Base-by-base conservation (phyloP, 2,888 invertebrate species). In the Nemotelus nigrinus region DNA sequence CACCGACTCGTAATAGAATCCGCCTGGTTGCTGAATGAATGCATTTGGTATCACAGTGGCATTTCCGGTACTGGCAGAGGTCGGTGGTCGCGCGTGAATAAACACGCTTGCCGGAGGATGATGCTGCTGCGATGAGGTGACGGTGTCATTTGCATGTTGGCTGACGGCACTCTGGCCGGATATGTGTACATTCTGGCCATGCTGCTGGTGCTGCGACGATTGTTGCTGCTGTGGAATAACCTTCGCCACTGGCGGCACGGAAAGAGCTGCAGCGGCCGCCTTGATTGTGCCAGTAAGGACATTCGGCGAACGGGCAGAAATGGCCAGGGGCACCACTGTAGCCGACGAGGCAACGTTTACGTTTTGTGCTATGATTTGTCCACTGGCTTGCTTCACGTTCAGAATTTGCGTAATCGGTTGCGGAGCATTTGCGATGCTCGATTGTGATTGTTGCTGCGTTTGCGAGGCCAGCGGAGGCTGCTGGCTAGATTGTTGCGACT, bases 1-100 rank as follows among this genome's bases (percentile, higher is more conserved):
- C 77, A 87, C 85, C 0, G 86, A 87, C 80, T 87, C 87, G 78
- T 87, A 87, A 78, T 86, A 87, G 47, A 87, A 86, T 1, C 87
- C 86, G 55, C 85, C 84, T 48, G 85, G 85, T 0, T 84, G 82
- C 2, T 85, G 84, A 64, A 85, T 79, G 77, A 85, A 86, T 0
- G 85, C 81, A 47, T 76, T 82, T 5, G 83, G 80, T 60, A 83
- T 81, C 0, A 82, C 83, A 2, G 82, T 81, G 2, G 82, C 80
- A 50, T 78, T 80, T n/a, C 79, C 78, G 2, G 82, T 74, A 63
- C 45, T 77, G 6, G 80, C 81, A 39, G 82, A 81, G 76, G 80
- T 83, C 7, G 83, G 83, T 6, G 82, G 81, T 39, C 84, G 82
- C 1, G 82, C 78, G 75, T 85, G 85, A 60, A 85, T 85, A 63